Conservation (phyloP, 2,797 vertebrate species). For the Melanotaenia parkinsoni region DNA sequence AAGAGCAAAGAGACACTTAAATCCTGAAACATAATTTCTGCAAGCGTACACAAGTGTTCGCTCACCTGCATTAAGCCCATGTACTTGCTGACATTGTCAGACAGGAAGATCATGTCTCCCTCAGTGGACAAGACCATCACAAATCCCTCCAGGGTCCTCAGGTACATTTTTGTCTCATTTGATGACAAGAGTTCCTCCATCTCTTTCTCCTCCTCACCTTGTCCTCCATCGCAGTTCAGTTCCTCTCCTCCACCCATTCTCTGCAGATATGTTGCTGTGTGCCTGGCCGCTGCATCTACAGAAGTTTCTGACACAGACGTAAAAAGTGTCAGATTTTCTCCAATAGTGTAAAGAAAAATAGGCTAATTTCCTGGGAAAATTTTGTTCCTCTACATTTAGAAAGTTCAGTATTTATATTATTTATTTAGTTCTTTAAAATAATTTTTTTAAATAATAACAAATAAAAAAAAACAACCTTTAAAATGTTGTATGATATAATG, state of each 20-base stretch:
- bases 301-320: slow-evolving; percentile 12
- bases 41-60: background rate
- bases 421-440: no score
- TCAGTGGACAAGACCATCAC: slow-evolving; percentile 94
- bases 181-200: background rate
- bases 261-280: background rate
- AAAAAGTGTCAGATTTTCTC: background rate
- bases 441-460: no score
- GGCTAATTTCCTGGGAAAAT: background rate
- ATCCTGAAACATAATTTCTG: background rate
- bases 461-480: no score
- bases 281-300: background rate
- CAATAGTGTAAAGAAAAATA: background rate
- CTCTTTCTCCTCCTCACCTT: background rate
- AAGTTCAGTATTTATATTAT: background rate
- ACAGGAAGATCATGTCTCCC: slow-evolving; percentile 95
- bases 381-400: background rate
- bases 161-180: slow-evolving; percentile 87
- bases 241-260: background rate
- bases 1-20: background rate
- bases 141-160: slow-evolving; percentile 94
- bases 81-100: slow-evolving; percentile 94
- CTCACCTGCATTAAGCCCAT: slow-evolving; percentile 94
- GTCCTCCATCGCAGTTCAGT: background rate
- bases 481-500: no score